A percentile compares a stretch with the other conserved stretches of the same genome.
Conservation (phyloP, 2,113 vertebrate genomes). For the Campylomormyrus tamandua region DNA sequence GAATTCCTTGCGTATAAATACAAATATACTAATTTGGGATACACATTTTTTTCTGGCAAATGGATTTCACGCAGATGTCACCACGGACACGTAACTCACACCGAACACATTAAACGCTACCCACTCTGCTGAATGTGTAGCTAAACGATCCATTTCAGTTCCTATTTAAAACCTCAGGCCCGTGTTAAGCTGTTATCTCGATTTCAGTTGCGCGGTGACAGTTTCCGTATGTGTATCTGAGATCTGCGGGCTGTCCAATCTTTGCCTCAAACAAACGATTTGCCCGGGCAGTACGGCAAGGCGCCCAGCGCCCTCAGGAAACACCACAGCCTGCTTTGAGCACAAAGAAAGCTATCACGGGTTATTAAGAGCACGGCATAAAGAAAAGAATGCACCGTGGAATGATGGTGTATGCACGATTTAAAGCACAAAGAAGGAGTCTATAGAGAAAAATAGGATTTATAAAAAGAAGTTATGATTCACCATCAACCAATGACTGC, state of each 20-base stretch:
- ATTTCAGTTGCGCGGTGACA: background rate
- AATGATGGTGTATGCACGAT: background rate
- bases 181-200: background rate
- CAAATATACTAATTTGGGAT: background rate
- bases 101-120: background rate
- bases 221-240: background rate
- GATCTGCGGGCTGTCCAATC: background rate
- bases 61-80: background rate
- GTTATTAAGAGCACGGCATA: background rate
- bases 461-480: conserved; percentile 39
- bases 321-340: background rate
- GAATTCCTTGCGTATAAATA: background rate
- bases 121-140: background rate
- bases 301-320: background rate
- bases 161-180: background rate
- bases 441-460: conserved; percentile 30
- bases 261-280: background rate
- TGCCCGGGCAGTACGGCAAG: background rate
- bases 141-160: background rate
- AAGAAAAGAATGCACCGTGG: background rate
- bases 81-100: background rate
- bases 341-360: background rate
- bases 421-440: background rate
- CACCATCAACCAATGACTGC: conserved; percentile 33
- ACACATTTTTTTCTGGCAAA: background rate